Conservation (phyloP, 2,888 invertebrate genomes). For the Leucophenga maculata region DNA sequence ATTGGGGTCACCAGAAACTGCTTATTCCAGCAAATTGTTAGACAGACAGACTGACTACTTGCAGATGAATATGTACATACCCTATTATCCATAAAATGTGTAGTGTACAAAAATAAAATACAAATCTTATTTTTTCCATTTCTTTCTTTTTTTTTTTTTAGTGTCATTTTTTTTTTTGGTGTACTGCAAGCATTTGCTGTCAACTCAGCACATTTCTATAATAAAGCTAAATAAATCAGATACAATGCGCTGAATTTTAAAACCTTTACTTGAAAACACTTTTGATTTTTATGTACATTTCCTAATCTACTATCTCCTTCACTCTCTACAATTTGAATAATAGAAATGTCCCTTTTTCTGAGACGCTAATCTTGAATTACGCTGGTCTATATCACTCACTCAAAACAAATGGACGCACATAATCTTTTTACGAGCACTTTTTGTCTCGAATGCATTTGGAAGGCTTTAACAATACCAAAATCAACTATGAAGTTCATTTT, state of each 20-base stretch:
- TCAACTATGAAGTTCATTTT: no score
- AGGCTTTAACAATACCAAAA: no score
- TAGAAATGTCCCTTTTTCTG: background rate
- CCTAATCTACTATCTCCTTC: background rate
- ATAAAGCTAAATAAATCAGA: conserved; percentile 3
- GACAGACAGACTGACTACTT: no score
- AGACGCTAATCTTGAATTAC: background rate
- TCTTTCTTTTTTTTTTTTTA: background rate
- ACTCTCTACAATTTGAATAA: background rate
- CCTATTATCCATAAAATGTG: background rate
- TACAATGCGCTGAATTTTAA: background rate
- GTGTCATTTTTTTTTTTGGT: background rate
- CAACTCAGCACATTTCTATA: background rate
- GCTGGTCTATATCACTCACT: background rate
- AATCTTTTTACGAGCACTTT: background rate
- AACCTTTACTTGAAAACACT: background rate
- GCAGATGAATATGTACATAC: no score
- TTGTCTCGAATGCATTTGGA: conserved; percentile 1
- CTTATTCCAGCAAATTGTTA: no score
- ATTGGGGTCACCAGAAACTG: no score
- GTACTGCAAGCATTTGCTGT: background rate
- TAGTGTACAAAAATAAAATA: background rate
- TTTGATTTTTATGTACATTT: background rate
- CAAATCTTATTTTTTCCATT: background rate
- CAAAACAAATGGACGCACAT: background rate